phyloP scores from a whole-genome alignment of 2,888 invertebrate species.

The Perizoma affinitatum region DNA sequence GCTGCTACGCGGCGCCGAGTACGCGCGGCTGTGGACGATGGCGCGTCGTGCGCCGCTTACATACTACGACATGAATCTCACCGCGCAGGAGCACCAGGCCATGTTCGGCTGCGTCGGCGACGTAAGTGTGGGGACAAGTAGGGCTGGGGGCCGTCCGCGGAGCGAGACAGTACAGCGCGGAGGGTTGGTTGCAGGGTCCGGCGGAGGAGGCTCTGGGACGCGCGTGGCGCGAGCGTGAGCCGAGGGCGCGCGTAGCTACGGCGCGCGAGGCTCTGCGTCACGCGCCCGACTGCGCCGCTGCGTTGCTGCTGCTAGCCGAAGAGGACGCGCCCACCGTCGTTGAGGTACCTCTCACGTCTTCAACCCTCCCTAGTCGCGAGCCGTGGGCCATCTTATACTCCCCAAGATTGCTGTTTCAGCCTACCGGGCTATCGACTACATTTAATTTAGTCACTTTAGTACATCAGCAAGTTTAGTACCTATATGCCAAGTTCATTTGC shows the following conservation, averaged over 20 bases:
- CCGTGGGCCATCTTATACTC: too few species aligned
- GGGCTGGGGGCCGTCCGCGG: slow-evolving; percentile 90
- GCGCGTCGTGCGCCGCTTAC: slow-evolving; percentile 97
- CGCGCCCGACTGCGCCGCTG: slow-evolving; percentile 96
- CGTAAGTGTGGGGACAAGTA: slow-evolving; percentile 87
- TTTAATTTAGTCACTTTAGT: too few species aligned
- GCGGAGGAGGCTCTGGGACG: slow-evolving; percentile 95
- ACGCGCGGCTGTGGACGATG: slow-evolving; percentile 96
- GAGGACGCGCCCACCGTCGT: slow-evolving; percentile 97
- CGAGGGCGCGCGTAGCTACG: slow-evolving; percentile 91
- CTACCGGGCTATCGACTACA: too few species aligned
- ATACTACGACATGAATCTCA: slow-evolving; percentile 99
- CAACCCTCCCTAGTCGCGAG: too few species aligned
- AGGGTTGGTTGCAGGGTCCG: slow-evolving; percentile 93
- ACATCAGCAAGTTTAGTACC: too few species aligned
- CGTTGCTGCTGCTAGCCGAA: slow-evolving; percentile 97
- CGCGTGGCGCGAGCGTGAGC: slow-evolving; percentile 95
- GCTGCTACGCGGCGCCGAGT: slow-evolving; percentile 97
- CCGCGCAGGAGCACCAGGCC: slow-evolving; percentile 98
- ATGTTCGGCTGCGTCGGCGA: slow-evolving; percentile 60
- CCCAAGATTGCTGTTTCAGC: too few species aligned
- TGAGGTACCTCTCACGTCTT: slow-evolving; percentile 75
- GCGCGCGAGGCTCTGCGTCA: slow-evolving; percentile 94
- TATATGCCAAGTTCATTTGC: too few species aligned
- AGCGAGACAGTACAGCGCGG: not conserved